Evolutionary conservation across 1,140 invertebrate species (phyloP).

Genomic region (Lordiphosa stackelbergi): DNA sequence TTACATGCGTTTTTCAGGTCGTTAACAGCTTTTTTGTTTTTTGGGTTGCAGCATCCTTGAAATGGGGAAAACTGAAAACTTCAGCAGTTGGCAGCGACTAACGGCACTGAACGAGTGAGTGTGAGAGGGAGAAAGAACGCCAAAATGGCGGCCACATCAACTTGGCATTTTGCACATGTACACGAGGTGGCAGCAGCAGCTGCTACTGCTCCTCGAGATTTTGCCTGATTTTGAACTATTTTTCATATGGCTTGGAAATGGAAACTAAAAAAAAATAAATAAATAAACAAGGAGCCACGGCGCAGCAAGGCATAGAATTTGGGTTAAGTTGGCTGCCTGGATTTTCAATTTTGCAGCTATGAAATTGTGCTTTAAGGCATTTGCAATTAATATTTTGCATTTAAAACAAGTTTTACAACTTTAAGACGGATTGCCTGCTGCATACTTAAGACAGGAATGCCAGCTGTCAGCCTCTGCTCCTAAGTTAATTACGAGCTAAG

Average conservation of each 20-base stretch:
- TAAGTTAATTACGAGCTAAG: conserved; percentile 15
- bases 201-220: conserved; percentile 38
- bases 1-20: conserved; percentile 66
- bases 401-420: conserved; percentile 26
- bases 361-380: conserved; percentile 15
- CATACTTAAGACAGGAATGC: conserved; percentile 55
- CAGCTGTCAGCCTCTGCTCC: conserved; percentile 32
- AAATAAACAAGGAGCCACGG: conserved; percentile 58
- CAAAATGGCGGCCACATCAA: conserved; percentile 13
- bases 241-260: conserved; percentile 56
- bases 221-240: conserved; percentile 68
- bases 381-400: conserved; percentile 56
- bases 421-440: conserved; percentile 33
- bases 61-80: conserved; percentile 53
- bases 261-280: conserved; percentile 11
- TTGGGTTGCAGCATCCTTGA: conserved; percentile 69
- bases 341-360: conserved; percentile 39
- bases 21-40: conserved; percentile 63
- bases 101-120: conserved; percentile 19
- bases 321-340: conserved; percentile 51
- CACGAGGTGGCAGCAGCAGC: conserved; percentile 48
- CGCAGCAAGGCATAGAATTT: conserved; percentile 29
- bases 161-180: conserved; percentile 64
- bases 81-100: conserved; percentile 51
- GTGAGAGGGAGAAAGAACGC: background rate